Evolutionary conservation across 2,113 vertebrate species (phyloP), one percentile per base, ranked within the genome.

Genomic region (Gasterosteus nipponicus): DNA sequence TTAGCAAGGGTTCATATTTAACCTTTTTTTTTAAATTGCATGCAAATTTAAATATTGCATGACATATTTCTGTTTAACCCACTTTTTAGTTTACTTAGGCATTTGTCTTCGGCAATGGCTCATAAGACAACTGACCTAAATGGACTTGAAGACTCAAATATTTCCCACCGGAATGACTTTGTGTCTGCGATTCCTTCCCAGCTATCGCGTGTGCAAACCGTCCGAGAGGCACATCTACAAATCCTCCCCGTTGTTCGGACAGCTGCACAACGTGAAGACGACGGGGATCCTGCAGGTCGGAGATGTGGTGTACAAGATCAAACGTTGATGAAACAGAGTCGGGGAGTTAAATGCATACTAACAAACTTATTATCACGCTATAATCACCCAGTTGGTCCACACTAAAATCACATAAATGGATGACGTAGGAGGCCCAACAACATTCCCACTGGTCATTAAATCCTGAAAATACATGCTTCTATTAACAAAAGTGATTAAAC

Each of bases 201-300:
- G 96, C 76, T 99, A 98, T 71, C 96, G 96, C 46, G 75, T 92
- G 44, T 96, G 95, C 81, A 89, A 96, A 22, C 94, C 95, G 0
- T 91, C 94, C 0, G 93, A 97, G 85, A 92, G 75, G 73, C 92
- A 95, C 62, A 70, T 95, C 3, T 94, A 95, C 56, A 95, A 96
- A 69, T 80, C 91, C 0, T 65, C 88, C 12, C 97, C 97, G 18
- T 75, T 96, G 78, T 95, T 98, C 70, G 97, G 97, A 44, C 96
- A 94, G 39, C 92, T 96, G 90, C 96, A 93, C 84, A 92, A 69
- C 0, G 85, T 97, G 85, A 91, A 94, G 91, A 94, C 89, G 90
- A 93, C 90, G 2, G 97, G 97, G 41, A 83, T 71, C 0, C 62
- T 98, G 81, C 91, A 86, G 84, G 92, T 97, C 81, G 97, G 97